Conservation (phyloP, 2,797 vertebrate genomes). For the Taenioides sp. region DNA sequence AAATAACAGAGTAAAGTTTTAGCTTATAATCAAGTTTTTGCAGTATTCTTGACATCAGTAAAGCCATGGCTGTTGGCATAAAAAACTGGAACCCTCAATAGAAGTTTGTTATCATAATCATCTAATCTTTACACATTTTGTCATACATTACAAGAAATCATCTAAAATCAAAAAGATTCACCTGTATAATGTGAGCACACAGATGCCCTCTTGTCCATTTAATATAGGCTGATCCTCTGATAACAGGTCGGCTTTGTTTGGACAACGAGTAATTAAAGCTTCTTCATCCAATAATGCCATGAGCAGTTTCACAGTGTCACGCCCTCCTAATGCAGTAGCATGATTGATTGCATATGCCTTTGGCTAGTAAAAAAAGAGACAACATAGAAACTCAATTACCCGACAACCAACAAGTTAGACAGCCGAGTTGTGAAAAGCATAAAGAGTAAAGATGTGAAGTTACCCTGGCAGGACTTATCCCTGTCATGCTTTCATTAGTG, state of each 20-base stretch:
- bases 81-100: not conserved
- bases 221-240: slow-evolving; percentile 74
- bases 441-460: slow-evolving; percentile 19
- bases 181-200: slow-evolving; percentile 85
- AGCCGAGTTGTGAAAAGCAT: too few species aligned
- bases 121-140: not conserved
- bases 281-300: slow-evolving; percentile 88
- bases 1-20: slow-evolving; percentile 24
- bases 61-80: not conserved
- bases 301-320: slow-evolving; percentile 87
- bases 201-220: slow-evolving; percentile 57
- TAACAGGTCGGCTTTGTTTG: slow-evolving; percentile 87
- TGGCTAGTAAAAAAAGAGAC: slow-evolving; percentile 72
- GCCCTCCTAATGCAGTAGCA: slow-evolving; percentile 85
- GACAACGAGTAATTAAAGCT: slow-evolving; percentile 75
- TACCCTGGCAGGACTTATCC: slow-evolving; percentile 93
- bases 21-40: not conserved
- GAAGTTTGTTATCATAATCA: too few species aligned
- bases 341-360: slow-evolving; percentile 89
- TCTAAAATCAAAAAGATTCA: slow-evolving; percentile 40
- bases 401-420: not conserved
- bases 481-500: slow-evolving; percentile 51
- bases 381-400: slow-evolving; percentile 17
- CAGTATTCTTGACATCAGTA: slow-evolving; percentile 9
- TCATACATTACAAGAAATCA: too few species aligned